Base-by-base conservation (phyloP, 1,140 invertebrate species). In the Drosophila lacteicornis region DNA sequence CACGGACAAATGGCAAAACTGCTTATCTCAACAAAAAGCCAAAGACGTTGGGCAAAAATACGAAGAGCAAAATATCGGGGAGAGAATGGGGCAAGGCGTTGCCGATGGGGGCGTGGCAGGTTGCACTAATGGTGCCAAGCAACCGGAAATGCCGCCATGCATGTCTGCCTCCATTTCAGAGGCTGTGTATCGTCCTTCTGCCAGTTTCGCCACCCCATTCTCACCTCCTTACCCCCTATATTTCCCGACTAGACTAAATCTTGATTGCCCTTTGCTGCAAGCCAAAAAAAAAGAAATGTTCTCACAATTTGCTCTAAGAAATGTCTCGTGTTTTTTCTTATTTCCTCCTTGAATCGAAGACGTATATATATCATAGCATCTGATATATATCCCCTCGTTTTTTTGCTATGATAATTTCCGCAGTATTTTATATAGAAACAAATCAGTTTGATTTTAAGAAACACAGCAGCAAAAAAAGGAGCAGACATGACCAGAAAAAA, bases 141-240 rank as follows among this genome's bases (percentile, higher is more conserved):
- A 88, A 83, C 80, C 84, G 84, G 84, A 88, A 88, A 88, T 90
- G 84, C 85, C 85, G 84, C 84, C 84, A 88, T 88, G 84, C 84
- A 88, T 88, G 84, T 88, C 84, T 88, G 85, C 85, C 75, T 84
- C 83, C 69, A 80, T 80, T 90, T 79, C 66, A 60, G 85, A 84
- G 84, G 84, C 84, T 88, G 84, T 87, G 77, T 88, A 79, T 86
- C 66, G 83, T 40, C 43, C 33, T 43, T 19, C 25, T 27, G 42
- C 42, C 73, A 62, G 47, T 25, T 51, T 33, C n/a, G 12, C 15
- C 58, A 9, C 4, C 13, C 27, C 15, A 15, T 33, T 38, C 11
- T 5, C 9, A 19, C 13, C 36, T 27, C 22, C 5, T 60, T 36
- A 13, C n/a, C 46, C 17, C 30, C 30, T 8, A 8, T 33, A 33